A percentile compares a stretch with the other conserved stretches of the same genome.
Evolutionary conservation across 2,113 vertebrate species (phyloP).

Genomic region (Tringa solitaria): DNA sequence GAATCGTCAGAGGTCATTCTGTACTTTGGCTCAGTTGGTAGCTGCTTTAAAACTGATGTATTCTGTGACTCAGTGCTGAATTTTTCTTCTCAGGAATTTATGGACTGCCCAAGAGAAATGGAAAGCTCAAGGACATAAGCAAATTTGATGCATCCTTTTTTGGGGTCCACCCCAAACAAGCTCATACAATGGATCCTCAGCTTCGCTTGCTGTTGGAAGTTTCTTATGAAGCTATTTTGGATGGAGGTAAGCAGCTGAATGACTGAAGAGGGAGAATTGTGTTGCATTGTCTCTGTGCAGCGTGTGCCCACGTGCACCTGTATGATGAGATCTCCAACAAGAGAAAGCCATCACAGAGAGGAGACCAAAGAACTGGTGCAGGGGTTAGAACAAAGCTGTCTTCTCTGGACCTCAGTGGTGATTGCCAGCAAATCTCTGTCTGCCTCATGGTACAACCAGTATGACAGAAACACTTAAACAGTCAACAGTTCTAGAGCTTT

Average conservation of each 20-base stretch:
- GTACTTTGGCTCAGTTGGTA: neutral
- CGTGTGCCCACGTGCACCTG: neutral
- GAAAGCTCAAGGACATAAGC: constrained; percentile 94
- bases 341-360: neutral
- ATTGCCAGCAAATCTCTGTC: neutral
- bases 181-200: constrained; percentile 97
- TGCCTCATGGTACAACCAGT: neutral
- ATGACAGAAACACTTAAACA: neutral
- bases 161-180: constrained; percentile 91
- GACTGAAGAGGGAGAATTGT: neutral
- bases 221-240: constrained; percentile 91
- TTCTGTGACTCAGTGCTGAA: neutral
- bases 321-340: neutral
- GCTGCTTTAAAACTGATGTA: neutral
- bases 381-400: neutral
- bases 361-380: neutral
- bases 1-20: neutral
- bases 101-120: constrained; percentile 88
- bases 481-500: neutral
- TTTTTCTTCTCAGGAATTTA: constrained; percentile 81
- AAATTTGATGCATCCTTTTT: constrained; percentile 94
- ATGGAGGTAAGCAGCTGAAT: constrained; percentile 81
- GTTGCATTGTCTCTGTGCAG: neutral
- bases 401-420: neutral
- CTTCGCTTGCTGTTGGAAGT: constrained; percentile 90